These are phyloP conservation scores for Camponotus floridanus DNA, from an alignment of 1,140 invertebrate genomes.

Conservation along the genomic window DNA sequence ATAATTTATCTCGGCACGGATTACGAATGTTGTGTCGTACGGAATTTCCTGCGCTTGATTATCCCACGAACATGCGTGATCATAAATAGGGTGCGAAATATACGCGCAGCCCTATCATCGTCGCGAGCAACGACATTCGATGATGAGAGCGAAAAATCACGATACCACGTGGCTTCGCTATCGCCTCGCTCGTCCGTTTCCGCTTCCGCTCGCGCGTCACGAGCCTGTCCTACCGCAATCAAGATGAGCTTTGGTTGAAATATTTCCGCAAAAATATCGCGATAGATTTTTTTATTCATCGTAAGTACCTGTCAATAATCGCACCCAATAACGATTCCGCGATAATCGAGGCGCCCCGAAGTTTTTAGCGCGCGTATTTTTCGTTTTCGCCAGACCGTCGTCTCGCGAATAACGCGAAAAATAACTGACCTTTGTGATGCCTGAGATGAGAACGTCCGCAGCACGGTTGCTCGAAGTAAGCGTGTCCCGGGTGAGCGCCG, in stretches of 20 bases:
- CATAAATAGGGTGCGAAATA: neutral
- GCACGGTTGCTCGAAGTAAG: constrained; percentile 85
- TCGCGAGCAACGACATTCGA: constrained; percentile 16
- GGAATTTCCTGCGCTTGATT: neutral
- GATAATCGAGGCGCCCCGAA: neutral
- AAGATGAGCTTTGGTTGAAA: neutral
- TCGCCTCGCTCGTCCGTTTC: constrained; percentile 48
- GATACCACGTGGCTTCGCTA: constrained; percentile 51
- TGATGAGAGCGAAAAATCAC: constrained; percentile 30
- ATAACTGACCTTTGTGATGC: constrained; percentile 84
- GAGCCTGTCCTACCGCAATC: constrained; percentile 38
- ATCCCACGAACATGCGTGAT: neutral
- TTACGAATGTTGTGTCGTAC: constrained; percentile 7
- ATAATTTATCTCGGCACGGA: constrained; percentile 24
- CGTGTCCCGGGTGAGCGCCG: constrained; percentile 84
- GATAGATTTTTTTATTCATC: neutral
- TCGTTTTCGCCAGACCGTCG: neutral
- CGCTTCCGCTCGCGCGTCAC: constrained; percentile 33
- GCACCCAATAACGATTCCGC: neutral
- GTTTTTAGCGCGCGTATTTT: too few species aligned
- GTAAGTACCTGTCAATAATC: neutral
- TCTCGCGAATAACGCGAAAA: neutral
- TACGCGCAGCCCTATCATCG: neutral
- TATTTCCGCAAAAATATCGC: constrained; percentile 3
- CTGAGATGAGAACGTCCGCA: constrained; percentile 84